These are phyloP conservation scores for Diorhabda elongata DNA, from an alignment of 1,140 invertebrate genomes.

Conservation along the genomic window DNA sequence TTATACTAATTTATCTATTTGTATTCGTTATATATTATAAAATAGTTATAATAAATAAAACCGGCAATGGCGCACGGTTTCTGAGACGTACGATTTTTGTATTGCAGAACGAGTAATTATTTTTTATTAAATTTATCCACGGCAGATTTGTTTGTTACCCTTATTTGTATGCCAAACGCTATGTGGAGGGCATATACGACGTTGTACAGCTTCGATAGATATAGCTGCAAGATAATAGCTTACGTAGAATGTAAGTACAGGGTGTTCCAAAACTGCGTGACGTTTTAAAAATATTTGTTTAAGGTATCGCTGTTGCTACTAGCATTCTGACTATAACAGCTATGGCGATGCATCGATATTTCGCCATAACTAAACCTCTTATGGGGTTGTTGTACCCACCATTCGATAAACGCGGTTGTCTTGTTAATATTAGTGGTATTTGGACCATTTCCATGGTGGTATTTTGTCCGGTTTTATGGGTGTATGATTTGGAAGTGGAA, in stretches of 20 bases:
- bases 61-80: not conserved
- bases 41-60: not conserved
- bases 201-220: constrained; percentile 65
- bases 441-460: constrained; percentile 64
- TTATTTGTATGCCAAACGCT: constrained; percentile 77
- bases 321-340: constrained; percentile 75
- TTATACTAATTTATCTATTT: not conserved
- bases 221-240: constrained; percentile 67
- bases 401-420: constrained; percentile 63
- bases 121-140: constrained; percentile 86
- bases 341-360: constrained; percentile 71
- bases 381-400: constrained; percentile 56
- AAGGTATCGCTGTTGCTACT: constrained; percentile 70
- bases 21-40: not conserved
- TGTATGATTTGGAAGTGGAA: constrained; percentile 10
- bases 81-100: constrained; percentile 28
- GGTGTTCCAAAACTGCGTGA: not conserved
- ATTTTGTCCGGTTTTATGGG: constrained; percentile 54
- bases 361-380: constrained; percentile 68
- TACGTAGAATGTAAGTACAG: constrained; percentile 68
- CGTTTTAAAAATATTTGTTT: constrained; percentile 25
- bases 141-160: constrained; percentile 79
- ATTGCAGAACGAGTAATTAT: constrained; percentile 81
- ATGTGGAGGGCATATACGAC: constrained; percentile 64
- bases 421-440: constrained; percentile 57